Conservation (phyloP, 1,140 invertebrate genomes). For the Drosophila lacteicornis region DNA sequence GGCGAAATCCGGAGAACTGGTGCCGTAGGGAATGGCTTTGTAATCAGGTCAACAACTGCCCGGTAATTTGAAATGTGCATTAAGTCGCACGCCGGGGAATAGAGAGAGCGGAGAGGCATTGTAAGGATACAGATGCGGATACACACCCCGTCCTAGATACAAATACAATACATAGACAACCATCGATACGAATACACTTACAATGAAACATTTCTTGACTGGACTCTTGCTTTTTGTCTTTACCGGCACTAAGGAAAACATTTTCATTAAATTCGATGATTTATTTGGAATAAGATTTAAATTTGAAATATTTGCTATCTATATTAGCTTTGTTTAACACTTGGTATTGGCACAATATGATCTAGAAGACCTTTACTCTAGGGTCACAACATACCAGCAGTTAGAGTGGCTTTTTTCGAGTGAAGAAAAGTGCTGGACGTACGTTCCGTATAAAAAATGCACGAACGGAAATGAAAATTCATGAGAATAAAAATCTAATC, state of each 20-base stretch:
- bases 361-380: no score
- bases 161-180: conserved; percentile 1
- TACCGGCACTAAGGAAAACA: conserved; percentile 6
- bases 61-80: conserved; percentile 63
- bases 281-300: no score
- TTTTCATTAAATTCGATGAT: background rate
- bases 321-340: no score
- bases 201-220: conserved; percentile 10
- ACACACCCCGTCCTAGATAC: conserved; percentile 6
- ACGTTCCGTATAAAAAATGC: conserved; percentile 51
- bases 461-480: conserved; percentile 74
- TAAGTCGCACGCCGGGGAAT: conserved; percentile 49
- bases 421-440: conserved; percentile 28
- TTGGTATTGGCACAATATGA: no score
- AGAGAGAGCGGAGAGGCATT: conserved; percentile 6
- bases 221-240: conserved; percentile 13
- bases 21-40: conserved; percentile 37
- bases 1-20: background rate
- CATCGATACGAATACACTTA: conserved; percentile 17
- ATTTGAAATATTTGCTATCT: no score
- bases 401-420: background rate
- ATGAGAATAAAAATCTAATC: conserved; percentile 77
- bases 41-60: conserved; percentile 65
- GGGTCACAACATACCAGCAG: no score
- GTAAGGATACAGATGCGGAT: conserved; percentile 11